Evolutionary conservation across 2,888 invertebrate species (phyloP).

Genomic region (Spisula subtruncata): DNA sequence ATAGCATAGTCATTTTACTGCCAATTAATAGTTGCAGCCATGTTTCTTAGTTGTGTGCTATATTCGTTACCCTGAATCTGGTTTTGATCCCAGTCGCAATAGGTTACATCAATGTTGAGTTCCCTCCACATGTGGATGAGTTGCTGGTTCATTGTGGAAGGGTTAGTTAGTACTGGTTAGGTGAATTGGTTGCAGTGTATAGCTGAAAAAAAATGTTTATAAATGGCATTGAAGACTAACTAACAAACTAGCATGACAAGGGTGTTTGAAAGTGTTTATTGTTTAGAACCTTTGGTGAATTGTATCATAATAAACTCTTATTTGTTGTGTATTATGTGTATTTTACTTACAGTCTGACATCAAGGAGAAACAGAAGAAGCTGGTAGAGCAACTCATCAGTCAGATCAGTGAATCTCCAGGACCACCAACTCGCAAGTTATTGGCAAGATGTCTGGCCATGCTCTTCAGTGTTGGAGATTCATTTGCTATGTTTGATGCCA

Average conservation of each 20-base stretch:
- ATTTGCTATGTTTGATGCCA: constrained; percentile 97
- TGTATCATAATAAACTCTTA: neutral
- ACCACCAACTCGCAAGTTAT: constrained; percentile 96
- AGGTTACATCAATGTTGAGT: too few species aligned
- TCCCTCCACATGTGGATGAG: too few species aligned
- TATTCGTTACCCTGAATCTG: too few species aligned
- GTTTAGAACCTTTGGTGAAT: neutral
- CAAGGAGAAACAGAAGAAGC: constrained; percentile 97
- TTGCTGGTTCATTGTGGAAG: too few species aligned
- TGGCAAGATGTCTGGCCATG: constrained; percentile 96
- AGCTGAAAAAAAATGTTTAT: too few species aligned
- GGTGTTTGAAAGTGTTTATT: too few species aligned
- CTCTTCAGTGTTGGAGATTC: constrained; percentile 99
- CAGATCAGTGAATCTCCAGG: constrained; percentile 95
- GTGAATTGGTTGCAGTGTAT: too few species aligned
- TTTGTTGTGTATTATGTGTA: constrained; percentile 23
- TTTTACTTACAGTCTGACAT: constrained; percentile 94
- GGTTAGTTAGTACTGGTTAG: too few species aligned
- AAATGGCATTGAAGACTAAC: too few species aligned
- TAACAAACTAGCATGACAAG: neutral
- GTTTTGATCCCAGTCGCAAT: too few species aligned
- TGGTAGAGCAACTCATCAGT: constrained; percentile 97
- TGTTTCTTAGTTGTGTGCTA: neutral
- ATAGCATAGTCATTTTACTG: too few species aligned
- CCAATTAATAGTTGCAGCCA: neutral